phyloP scores from a whole-genome alignment of 2,113 vertebrate genomes.

The Charina bottae region DNA sequence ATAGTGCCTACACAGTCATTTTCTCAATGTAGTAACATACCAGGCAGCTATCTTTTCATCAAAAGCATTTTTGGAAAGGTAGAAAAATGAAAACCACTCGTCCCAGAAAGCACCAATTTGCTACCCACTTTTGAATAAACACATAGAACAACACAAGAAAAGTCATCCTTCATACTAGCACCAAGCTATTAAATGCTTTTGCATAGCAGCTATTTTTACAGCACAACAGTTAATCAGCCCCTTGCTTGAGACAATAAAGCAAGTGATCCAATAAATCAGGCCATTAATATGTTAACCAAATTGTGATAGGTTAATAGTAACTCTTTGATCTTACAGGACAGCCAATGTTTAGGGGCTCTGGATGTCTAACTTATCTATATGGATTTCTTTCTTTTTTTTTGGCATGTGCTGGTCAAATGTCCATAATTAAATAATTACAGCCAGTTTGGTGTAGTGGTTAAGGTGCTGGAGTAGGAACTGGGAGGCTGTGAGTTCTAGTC shows the following conservation, averaged over 20 bases:
- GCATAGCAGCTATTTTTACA: neutral
- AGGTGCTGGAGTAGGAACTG: neutral
- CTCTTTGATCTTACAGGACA: neutral
- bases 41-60: constrained; percentile 43
- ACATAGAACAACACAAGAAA: neutral
- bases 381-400: neutral
- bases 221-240: neutral
- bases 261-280: neutral
- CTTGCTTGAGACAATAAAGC: neutral
- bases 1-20: constrained; percentile 53
- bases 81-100: constrained; percentile 16
- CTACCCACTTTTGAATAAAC: constrained; percentile 45
- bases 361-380: neutral
- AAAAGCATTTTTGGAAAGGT: neutral
- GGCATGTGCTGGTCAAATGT: neutral
- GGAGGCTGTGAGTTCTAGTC: neutral
- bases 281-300: neutral
- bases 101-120: constrained; percentile 30
- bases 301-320: neutral
- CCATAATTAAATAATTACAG: neutral
- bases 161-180: neutral
- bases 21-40: constrained; percentile 52
- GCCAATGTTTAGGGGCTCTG: neutral
- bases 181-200: neutral
- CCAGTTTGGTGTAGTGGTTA: neutral